Percentiles rank a stretch among this genome's conserved stretches.
These are phyloP conservation scores for Syrrhaptes paradoxus DNA, from an alignment of 2,113 vertebrate genomes.

Conservation along the genomic window DNA sequence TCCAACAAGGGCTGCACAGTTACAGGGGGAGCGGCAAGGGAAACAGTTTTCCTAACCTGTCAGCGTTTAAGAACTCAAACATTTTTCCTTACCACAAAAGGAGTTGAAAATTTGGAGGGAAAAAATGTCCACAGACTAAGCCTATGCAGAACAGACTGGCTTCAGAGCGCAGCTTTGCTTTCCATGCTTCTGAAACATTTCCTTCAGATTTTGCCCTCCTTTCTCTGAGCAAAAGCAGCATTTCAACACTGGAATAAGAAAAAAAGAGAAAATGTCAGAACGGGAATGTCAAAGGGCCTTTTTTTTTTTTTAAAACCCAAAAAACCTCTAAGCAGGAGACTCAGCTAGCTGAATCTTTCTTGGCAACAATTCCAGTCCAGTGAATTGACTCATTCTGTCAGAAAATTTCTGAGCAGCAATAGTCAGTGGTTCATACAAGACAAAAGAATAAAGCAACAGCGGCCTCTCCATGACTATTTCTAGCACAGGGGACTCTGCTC, in stretches of 20 bases:
- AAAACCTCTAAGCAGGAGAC: not conserved
- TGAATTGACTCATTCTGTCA: not conserved
- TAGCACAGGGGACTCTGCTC: not conserved
- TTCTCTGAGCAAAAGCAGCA: not conserved
- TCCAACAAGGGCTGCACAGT: constrained; percentile 22
- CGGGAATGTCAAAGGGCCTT: not conserved
- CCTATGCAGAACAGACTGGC: not conserved
- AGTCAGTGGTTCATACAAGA: not conserved
- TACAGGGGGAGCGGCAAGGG: not conserved
- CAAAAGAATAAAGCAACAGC: not conserved
- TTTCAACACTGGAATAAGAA: not conserved
- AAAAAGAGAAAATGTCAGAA: not conserved
- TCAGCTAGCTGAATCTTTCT: not conserved
- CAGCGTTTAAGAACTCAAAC: not conserved
- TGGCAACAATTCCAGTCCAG: not conserved
- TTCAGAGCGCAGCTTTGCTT: not conserved
- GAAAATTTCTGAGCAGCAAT: not conserved
- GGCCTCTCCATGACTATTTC: not conserved
- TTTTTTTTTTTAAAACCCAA: not conserved
- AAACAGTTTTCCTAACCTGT: constrained; percentile 55
- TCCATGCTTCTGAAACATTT: not conserved
- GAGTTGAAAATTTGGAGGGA: not conserved
- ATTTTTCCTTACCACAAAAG: constrained; percentile 37
- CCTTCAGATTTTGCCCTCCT: not conserved
- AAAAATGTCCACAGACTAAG: not conserved